A percentile compares a stretch with the other conserved stretches of the same genome.
These are phyloP conservation scores for Conger conger DNA, from an alignment of 2,113 vertebrate genomes.

Conservation along the genomic window DNA sequence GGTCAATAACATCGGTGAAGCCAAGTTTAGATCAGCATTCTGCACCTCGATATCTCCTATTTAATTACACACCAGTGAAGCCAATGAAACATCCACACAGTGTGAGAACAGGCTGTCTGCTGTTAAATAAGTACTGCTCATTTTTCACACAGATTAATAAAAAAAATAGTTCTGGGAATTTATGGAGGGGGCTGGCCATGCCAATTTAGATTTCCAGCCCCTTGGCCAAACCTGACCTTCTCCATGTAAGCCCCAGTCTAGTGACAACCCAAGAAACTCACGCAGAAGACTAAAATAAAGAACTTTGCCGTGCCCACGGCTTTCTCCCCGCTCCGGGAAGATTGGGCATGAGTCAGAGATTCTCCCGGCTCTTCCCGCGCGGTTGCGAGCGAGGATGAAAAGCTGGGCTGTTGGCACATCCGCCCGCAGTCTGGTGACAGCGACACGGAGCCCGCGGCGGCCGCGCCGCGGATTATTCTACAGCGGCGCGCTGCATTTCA, in stretches of 20 bases:
- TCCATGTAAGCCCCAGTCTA: not conserved
- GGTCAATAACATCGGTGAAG: not conserved
- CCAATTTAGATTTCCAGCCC: not conserved
- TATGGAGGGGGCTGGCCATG: not conserved
- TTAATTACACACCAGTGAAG: not conserved
- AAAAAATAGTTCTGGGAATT: not conserved
- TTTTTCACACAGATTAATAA: not conserved
- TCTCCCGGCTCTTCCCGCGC: not conserved
- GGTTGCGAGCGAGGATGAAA: not conserved
- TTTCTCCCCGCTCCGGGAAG: not conserved
- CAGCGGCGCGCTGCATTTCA: constrained; percentile 33
- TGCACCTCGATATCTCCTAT: not conserved
- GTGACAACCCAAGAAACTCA: not conserved
- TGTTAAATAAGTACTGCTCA: not conserved
- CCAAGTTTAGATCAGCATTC: not conserved
- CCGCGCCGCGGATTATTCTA: not conserved
- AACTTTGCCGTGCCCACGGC: not conserved
- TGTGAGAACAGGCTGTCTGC: not conserved
- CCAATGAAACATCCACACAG: not conserved
- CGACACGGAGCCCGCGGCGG: no score
- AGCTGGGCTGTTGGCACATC: not conserved
- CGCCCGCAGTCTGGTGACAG: not conserved
- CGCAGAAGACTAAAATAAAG: not conserved
- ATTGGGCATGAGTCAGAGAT: not conserved
- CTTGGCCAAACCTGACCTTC: not conserved